phyloP scores from a whole-genome alignment of 1,140 invertebrate genomes.

The Tetramorium alpestre region DNA sequence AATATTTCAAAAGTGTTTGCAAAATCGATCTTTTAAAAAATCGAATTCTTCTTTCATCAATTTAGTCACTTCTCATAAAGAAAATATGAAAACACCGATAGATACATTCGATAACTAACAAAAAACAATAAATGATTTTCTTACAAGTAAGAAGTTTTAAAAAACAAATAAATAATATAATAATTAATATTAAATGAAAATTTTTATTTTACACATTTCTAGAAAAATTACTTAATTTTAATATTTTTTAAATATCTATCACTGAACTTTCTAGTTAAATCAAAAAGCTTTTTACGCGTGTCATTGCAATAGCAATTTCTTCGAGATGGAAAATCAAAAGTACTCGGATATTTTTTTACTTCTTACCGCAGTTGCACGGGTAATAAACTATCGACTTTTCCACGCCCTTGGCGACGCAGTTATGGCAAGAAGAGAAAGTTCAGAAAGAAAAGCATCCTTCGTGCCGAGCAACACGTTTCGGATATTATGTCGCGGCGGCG shows the following conservation, averaged over 20 bases:
- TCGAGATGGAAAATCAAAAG: background rate
- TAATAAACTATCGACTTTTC: slow-evolving; percentile 30
- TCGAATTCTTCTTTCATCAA: background rate
- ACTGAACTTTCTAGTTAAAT: background rate
- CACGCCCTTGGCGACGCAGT: slow-evolving; percentile 34
- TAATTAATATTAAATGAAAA: background rate
- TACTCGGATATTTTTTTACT: background rate
- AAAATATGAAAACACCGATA: background rate
- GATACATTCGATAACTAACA: background rate
- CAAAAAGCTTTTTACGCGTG: background rate
- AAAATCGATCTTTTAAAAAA: background rate
- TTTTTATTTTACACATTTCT: background rate
- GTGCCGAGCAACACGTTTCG: slow-evolving; percentile 68
- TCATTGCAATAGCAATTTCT: background rate
- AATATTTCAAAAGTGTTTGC: background rate
- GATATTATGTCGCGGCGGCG: slow-evolving; percentile 70
- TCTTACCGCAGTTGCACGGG: background rate
- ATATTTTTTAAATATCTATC: background rate
- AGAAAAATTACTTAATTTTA: background rate
- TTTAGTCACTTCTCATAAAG: background rate
- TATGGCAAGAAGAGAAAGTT: slow-evolving; percentile 60
- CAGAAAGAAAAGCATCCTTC: slow-evolving; percentile 66
- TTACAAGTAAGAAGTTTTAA: background rate
- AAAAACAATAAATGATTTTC: background rate
- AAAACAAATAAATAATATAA: background rate